Conservation (phyloP, 2,113 vertebrate species). For the Odontesthes bonariensis region DNA sequence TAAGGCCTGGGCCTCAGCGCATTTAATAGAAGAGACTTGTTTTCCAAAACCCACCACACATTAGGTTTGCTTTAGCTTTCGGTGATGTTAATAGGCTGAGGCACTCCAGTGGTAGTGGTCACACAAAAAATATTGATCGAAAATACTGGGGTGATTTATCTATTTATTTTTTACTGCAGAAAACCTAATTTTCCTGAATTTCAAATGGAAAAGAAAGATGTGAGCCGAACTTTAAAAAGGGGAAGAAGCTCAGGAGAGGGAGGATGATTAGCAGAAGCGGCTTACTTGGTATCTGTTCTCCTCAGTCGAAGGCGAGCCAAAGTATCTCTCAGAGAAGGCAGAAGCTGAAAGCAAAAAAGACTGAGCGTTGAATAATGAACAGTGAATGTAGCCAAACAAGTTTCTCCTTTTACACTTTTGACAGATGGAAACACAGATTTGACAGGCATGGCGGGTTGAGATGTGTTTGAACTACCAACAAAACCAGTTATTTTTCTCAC, state of each 20-base stretch:
- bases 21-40: no score
- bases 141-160: no score
- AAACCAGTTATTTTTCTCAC: not conserved
- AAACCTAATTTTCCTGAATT: no score
- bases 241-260: not conserved
- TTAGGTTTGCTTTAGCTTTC: no score
- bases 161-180: no score
- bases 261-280: not conserved
- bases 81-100: no score
- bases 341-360: conserved; percentile 58
- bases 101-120: no score
- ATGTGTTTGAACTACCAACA: not conserved
- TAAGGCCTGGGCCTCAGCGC: no score
- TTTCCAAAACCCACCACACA: no score
- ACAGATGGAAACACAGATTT: not conserved
- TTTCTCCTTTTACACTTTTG: not conserved
- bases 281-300: conserved; percentile 91
- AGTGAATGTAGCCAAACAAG: not conserved
- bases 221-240: not conserved
- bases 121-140: no score
- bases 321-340: conserved; percentile 85
- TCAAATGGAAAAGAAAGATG: no score
- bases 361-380: not conserved
- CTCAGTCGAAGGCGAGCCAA: conserved; percentile 88
- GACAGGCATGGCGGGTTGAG: no score